Evolutionary conservation across 2,797 vertebrate genomes (phyloP).

Genomic region (Sebastes dallii): DNA sequence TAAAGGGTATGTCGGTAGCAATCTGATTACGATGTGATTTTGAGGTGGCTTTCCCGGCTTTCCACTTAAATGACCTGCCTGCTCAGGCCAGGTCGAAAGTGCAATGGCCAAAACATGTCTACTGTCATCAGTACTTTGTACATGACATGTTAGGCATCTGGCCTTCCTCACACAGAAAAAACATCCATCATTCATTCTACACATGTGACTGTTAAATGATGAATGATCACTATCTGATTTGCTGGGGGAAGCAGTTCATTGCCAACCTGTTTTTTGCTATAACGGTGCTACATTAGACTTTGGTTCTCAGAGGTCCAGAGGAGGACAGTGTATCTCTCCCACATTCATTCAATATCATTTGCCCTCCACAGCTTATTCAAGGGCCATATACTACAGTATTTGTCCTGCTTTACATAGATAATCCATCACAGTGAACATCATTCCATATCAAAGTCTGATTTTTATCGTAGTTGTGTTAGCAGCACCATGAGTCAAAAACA

Average conservation of each 20-base stretch:
- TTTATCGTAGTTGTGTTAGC: neutral
- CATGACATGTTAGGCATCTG: neutral
- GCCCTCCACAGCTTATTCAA: conserved; percentile 5
- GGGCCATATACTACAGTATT: neutral
- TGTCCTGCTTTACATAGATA: conserved; percentile 3
- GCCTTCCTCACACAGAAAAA: neutral
- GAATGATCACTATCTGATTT: neutral
- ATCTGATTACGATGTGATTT: conserved; percentile 20
- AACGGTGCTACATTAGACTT: neutral
- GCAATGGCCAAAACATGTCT: neutral
- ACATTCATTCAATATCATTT: conserved; percentile 15
- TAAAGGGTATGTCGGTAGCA: conserved; percentile 17
- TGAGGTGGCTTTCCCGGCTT: neutral
- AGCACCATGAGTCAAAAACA: neutral
- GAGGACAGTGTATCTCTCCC: neutral
- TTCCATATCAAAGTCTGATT: conserved; percentile 10
- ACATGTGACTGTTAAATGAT: neutral
- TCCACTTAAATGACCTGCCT: conserved; percentile 26
- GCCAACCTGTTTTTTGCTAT: neutral
- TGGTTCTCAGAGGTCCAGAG: neutral
- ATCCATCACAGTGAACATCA: conserved; percentile 13
- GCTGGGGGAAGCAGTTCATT: neutral
- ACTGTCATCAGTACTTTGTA: neutral
- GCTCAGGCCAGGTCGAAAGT: neutral
- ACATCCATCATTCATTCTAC: neutral